Conservation (phyloP, 1,140 invertebrate species). For the Parasteatoda tepidariorum region DNA sequence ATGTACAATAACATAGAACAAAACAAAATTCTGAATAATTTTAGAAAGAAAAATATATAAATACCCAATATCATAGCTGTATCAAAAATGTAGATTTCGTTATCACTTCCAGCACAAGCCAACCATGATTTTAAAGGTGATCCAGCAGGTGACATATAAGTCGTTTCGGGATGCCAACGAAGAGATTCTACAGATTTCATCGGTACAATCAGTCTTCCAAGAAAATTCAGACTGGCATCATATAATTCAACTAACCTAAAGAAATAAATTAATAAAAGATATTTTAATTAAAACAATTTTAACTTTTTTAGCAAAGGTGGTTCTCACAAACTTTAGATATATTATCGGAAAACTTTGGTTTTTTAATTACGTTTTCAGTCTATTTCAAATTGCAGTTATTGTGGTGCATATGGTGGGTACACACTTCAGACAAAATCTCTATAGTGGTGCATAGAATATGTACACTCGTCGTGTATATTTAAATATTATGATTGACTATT, state of each 20-base stretch:
- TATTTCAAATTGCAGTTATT: no score
- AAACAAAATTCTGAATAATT: no score
- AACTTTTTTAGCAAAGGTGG: no score
- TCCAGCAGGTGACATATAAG: slow-evolving; percentile 20
- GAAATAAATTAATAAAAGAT: background rate
- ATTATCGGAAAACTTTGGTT: no score
- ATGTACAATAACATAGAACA: no score
- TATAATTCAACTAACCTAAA: slow-evolving; percentile 22
- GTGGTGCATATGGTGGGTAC: no score
- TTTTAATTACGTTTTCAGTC: background rate
- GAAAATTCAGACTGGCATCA: background rate
- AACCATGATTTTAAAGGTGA: slow-evolving; percentile 28
- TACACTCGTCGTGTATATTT: no score
- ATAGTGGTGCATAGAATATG: no score
- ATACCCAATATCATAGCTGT: slow-evolving; percentile 9
- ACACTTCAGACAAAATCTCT: no score
- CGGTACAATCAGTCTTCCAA: background rate
- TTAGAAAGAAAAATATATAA: no score
- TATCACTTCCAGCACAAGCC: slow-evolving; percentile 2
- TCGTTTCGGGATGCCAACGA: slow-evolving; percentile 18
- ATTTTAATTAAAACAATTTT: no score
- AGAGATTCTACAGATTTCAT: background rate
- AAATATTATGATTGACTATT: no score
- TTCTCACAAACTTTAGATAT: background rate
- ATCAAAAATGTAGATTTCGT: slow-evolving; percentile 17